Conservation (phyloP, 2,888 invertebrate species). For the Chrysotoxum bicinctum region DNA sequence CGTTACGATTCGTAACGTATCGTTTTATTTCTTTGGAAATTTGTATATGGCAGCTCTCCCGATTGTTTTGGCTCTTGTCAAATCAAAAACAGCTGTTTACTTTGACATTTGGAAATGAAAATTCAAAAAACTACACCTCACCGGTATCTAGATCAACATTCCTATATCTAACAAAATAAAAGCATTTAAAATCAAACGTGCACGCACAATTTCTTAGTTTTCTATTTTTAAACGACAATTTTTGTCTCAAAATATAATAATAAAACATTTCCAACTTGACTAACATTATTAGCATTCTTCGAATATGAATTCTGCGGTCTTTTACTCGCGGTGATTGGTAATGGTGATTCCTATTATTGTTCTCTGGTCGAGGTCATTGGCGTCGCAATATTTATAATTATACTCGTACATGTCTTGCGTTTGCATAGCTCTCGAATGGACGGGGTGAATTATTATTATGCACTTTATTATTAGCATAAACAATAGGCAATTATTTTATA, state of each 20-base stretch:
- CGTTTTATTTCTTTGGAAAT: too few relatives aligned
- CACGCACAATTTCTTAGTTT: constrained; percentile 6
- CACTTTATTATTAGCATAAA: constrained; percentile 70
- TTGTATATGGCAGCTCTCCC: too few relatives aligned
- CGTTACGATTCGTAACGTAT: too few relatives aligned
- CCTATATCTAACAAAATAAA: too few relatives aligned
- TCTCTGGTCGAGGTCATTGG: constrained; percentile 54
- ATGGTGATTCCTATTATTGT: constrained; percentile 35
- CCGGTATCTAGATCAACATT: too few relatives aligned
- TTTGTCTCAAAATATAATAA: neutral
- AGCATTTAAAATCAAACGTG: neutral
- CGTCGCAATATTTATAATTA: constrained; percentile 42
- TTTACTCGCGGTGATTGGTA: constrained; percentile 3
- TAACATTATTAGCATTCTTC: constrained; percentile 1
- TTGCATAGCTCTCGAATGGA: constrained; percentile 19
- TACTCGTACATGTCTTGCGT: neutral
- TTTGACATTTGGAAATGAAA: too few relatives aligned
- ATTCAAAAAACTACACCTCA: neutral
- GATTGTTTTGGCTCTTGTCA: too few relatives aligned
- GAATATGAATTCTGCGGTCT: neutral
- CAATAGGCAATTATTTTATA: constrained; percentile 56
- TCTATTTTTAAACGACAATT: constrained; percentile 32
- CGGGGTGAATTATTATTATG: constrained; percentile 48
- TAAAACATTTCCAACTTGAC: neutral
- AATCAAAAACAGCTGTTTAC: too few relatives aligned